Conservation (phyloP, 2,113 vertebrate species). For the Steatornis caripensis region DNA sequence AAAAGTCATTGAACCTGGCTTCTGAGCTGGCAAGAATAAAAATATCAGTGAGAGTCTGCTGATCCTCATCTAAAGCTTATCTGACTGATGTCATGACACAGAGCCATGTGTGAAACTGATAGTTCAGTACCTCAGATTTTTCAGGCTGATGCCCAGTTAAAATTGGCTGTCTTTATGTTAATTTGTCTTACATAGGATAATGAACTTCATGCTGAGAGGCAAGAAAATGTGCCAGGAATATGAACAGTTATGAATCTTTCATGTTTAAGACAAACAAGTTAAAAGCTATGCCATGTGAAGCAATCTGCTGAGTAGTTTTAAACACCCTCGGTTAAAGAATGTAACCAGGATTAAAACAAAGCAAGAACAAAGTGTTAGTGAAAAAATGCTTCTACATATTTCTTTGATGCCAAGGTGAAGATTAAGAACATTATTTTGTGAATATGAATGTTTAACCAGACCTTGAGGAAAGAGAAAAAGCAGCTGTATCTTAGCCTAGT, state of each 20-base stretch:
- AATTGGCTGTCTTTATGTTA: background rate
- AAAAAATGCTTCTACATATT: background rate
- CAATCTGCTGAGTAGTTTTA: background rate
- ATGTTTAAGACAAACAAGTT: constrained; percentile 16
- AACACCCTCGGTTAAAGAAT: background rate
- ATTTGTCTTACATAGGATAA: constrained; percentile 5
- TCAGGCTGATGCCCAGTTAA: background rate
- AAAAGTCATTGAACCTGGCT: background rate
- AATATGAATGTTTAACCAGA: background rate
- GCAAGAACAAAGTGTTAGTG: background rate
- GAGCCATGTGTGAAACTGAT: background rate
- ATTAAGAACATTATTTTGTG: background rate
- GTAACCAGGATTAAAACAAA: background rate
- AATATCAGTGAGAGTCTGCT: background rate
- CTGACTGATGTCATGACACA: background rate
- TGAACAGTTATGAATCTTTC: background rate
- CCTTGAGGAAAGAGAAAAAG: background rate
- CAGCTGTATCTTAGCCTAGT: background rate
- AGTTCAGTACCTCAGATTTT: background rate
- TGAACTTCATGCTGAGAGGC: background rate
- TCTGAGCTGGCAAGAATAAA: background rate
- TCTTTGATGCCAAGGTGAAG: background rate
- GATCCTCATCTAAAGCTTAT: background rate
- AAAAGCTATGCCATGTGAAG: background rate
- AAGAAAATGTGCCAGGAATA: constrained; percentile 19